A percentile compares a stretch with the other conserved stretches of the same genome.
phyloP scores from a whole-genome alignment of 1,140 invertebrate genomes.

The Drosophila guanche region DNA sequence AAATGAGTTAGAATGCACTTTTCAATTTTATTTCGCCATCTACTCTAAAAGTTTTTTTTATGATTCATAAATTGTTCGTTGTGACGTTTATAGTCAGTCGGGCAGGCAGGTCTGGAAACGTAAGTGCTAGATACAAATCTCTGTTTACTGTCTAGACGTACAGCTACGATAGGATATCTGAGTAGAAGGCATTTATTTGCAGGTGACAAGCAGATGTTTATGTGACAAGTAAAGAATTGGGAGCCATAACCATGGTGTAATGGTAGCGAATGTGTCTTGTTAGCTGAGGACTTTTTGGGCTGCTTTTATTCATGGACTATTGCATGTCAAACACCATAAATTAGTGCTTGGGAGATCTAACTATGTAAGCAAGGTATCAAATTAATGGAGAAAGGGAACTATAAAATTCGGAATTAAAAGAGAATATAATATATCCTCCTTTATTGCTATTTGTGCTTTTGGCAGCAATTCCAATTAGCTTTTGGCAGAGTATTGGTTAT shows the following conservation, averaged over 20 bases:
- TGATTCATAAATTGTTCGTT: conserved; percentile 33
- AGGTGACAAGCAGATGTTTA: neutral
- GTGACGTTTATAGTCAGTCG: conserved; percentile 27
- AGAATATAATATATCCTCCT: too few species aligned
- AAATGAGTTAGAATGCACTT: conserved; percentile 73
- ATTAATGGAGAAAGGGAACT: too few species aligned
- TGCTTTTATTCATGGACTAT: neutral
- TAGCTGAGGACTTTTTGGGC: too few species aligned
- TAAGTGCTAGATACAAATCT: conserved; percentile 47
- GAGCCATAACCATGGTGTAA: neutral
- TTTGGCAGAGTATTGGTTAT: conserved; percentile 22
- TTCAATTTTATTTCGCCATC: conserved; percentile 7
- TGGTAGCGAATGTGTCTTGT: conserved; percentile 2
- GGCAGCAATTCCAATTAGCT: neutral
- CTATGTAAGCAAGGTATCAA: too few species aligned
- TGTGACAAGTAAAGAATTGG: conserved; percentile 5
- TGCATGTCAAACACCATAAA: too few species aligned
- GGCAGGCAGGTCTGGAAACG: conserved; percentile 12
- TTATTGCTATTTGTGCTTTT: too few species aligned
- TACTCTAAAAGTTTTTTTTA: conserved; percentile 12
- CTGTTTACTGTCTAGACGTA: conserved; percentile 2
- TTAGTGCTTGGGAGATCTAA: too few species aligned
- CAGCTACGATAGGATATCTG: conserved; percentile 30
- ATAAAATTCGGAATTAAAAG: too few species aligned
- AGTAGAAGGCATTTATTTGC: conserved; percentile 17